Base-by-base conservation (phyloP, 2,113 vertebrate genomes). In the Aegithalos caudatus region DNA sequence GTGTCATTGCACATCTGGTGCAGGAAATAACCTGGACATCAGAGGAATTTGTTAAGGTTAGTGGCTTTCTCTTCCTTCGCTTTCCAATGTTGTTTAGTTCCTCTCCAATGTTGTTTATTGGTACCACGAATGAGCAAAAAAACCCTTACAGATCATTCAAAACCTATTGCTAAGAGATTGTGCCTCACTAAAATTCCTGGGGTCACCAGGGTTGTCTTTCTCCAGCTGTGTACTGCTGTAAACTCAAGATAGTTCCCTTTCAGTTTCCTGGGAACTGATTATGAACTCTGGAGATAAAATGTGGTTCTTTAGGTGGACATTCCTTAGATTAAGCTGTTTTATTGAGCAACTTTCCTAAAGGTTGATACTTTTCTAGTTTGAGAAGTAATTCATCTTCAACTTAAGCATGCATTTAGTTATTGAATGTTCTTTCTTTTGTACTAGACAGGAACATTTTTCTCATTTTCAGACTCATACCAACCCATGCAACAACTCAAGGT, bases 1-100 rank as follows among this genome's bases (percentile, higher is more conserved):
- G 12, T 74, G 48, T 5, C 1, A 0, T 24, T 47, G 14, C 1
- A 1, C 2, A 11, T 3, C 6, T 31, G 31, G 12, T 22, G 12
- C 10, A 35, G 37, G 37, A 21, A 84, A 29, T 13, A 57, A 9
- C 14, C 3, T 48, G 65, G 62, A 1, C 1, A 7, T 17, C 29
- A 42, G 62, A 72, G 66, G 81, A 31, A 6, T 66, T 80, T 84
- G 9, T 38, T 25, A 23, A 82, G 74, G 84, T 92, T 20, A 61
- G 78, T 73, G 12, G 11, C 14, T 92, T 85, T 61, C 10, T 0
- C 0, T 79, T 87, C 15, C 11, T 89, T 76, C 72, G 13, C n/a
- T n/a, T n/a, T n/a, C n/a, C n/a, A n/a, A n/a, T n/a, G n/a, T n/a
- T n/a, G n/a, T n/a, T n/a, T n/a, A n/a, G n/a, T n/a, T n/a, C n/a